Evolutionary conservation across 2,797 vertebrate species (phyloP).

Genomic region (Enteromius radiatus): DNA sequence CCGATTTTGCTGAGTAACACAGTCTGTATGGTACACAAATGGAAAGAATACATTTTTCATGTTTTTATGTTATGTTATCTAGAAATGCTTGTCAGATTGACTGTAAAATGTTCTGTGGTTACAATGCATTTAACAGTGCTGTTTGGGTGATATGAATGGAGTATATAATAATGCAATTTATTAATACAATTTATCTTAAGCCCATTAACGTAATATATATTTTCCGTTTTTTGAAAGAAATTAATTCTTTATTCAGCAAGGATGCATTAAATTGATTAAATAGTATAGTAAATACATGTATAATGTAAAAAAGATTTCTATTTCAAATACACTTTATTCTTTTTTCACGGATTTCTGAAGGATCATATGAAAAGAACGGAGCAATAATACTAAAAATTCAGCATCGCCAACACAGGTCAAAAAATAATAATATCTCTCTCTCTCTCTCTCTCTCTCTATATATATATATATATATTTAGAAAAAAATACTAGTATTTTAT

Average conservation of each 20-base stretch:
- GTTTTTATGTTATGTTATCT: background rate
- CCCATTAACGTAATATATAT: too few species aligned
- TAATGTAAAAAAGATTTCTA: background rate
- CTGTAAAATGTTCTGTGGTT: background rate
- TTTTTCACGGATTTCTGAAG: background rate
- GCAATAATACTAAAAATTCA: background rate
- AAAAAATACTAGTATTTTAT: too few species aligned
- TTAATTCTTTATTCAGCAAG: background rate
- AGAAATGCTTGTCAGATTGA: background rate
- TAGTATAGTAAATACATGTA: too few species aligned
- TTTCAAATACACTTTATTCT: background rate
- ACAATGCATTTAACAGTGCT: background rate
- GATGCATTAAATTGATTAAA: background rate
- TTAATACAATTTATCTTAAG: background rate
- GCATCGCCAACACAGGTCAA: background rate
- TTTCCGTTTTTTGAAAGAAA: background rate
- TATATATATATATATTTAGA: too few species aligned
- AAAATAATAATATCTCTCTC: too few species aligned
- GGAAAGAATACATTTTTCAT: background rate
- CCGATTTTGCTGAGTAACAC: slow-evolving; percentile 1
- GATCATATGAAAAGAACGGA: background rate
- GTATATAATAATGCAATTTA: background rate
- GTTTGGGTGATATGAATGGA: background rate
- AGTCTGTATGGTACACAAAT: background rate
- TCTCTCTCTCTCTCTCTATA: too few species aligned